Base-by-base conservation (phyloP, 2,888 invertebrate species). In the Cephus nigrinus region DNA sequence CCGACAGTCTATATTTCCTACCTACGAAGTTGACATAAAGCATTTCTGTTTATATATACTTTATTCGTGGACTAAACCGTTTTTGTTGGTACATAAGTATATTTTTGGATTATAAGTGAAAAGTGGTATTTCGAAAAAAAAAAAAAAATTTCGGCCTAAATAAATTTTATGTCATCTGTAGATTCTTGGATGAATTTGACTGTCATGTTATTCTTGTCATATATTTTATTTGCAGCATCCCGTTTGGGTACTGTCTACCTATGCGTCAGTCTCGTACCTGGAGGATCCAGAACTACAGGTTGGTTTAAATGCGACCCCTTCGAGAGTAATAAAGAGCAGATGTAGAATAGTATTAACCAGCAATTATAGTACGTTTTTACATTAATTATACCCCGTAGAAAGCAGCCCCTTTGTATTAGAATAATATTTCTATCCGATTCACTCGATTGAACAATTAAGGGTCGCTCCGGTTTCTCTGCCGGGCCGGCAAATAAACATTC, bases 371-470 rank as follows among this genome's bases (percentile, higher is more conserved):
- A n/a, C 35, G 15, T 81, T 78, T 82, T 76, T 80, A 80, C 80
- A 86, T 86, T 84, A 87, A 86, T 86, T 84, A 83, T 83, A 75
- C 81, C 71, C 74, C 33, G 72, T 72, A 73, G 75, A 79, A 81
- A 79, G 76, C 74, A 35, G 71, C 72, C 71, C 71, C 75, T 79
- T 81, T 84, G 84, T 84, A 78, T 81, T 78, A 79, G 75, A 80
- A 79, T 74, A 78, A 85, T 85, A 75, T 79, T 84, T 82, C 82
- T 81, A 78, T 80, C 76, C 81, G 82, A 81, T 85, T 81, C 84
- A 84, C 85, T 84, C 86, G 83, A 86, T 86, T 87, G 81, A 85
- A 81, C 86, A 80, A 85, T 86, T 86, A 82, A 82, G 78, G 77
- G 73, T 80, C 78, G 80, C 36, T 55, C 55, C 55, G 55, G 55